phyloP scores from a whole-genome alignment of 2,113 vertebrate species.

The Vimba vimba region DNA sequence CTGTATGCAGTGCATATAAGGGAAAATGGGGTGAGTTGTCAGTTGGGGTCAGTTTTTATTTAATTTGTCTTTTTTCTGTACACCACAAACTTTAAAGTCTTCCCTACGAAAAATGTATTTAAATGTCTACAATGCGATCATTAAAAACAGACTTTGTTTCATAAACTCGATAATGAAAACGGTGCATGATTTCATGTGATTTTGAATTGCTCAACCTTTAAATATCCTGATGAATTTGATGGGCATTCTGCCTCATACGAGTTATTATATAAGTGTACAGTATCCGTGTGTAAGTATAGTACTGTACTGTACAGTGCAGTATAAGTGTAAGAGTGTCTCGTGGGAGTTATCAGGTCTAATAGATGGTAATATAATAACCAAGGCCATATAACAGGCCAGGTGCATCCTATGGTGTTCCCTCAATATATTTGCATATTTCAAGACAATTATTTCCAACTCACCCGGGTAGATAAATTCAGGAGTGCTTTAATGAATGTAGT shows the following conservation, averaged over 20 bases:
- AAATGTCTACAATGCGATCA: no score
- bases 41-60: no score
- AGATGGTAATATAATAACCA: conserved; percentile 14
- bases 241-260: background rate
- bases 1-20: no score
- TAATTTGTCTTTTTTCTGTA: no score
- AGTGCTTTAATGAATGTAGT: conserved; percentile 21
- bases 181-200: background rate
- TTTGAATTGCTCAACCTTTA: background rate
- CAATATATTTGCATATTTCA: conserved; percentile 31
- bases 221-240: background rate
- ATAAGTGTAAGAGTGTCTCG: background rate
- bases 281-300: background rate
- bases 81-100: no score
- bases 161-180: background rate
- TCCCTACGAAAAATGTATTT: background rate
- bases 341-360: background rate
- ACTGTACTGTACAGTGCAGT: background rate
- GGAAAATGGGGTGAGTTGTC: no score
- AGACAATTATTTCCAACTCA: conserved; percentile 4
- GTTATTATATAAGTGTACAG: background rate
- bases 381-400: background rate
- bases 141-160: no score
- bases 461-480: background rate
- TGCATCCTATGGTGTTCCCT: conserved; percentile 10